Percentiles rank a stretch among this genome's conserved stretches.
These are phyloP conservation scores for Eueides isabella DNA, from an alignment of 1,140 invertebrate species.

Conservation along the genomic window DNA sequence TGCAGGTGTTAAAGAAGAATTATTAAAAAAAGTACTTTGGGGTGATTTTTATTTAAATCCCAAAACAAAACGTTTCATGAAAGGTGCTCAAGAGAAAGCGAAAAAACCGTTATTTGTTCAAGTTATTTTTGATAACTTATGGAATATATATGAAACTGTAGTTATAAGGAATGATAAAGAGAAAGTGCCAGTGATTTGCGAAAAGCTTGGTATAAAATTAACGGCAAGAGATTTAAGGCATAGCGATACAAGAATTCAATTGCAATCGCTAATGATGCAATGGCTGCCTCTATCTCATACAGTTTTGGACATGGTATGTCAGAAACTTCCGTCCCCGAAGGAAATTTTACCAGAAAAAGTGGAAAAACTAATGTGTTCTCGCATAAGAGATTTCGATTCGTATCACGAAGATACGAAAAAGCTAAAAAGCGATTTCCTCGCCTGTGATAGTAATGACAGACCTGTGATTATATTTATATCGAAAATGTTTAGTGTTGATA, in stretches of 20 bases:
- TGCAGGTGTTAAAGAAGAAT: constrained; percentile 81
- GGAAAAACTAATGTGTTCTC: constrained; percentile 89
- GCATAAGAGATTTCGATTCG: constrained; percentile 86
- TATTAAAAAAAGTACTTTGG: constrained; percentile 93
- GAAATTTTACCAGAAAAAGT: constrained; percentile 89
- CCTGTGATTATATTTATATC: constrained; percentile 96
- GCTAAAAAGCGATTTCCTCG: constrained; percentile 89
- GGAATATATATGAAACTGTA: constrained; percentile 94
- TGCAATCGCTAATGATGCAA: constrained; percentile 92
- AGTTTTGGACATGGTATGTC: constrained; percentile 91
- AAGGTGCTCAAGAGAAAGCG: constrained; percentile 96
- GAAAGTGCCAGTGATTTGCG: constrained; percentile 90
- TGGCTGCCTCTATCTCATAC: constrained; percentile 94
- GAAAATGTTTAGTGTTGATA: constrained; percentile 96
- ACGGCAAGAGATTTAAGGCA: constrained; percentile 89
- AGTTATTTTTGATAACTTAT: constrained; percentile 96
- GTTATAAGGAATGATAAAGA: constrained; percentile 90
- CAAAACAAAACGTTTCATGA: constrained; percentile 93
- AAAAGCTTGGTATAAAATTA: constrained; percentile 91
- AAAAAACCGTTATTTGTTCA: constrained; percentile 99
- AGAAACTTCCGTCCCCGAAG: constrained; percentile 91
- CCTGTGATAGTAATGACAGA: constrained; percentile 86
- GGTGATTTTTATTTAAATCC: constrained; percentile 96
- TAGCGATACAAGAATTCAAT: constrained; percentile 89
- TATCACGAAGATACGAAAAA: constrained; percentile 87